Evolutionary conservation across 2,797 vertebrate genomes (phyloP).

Genomic region (Nothura maculosa): DNA sequence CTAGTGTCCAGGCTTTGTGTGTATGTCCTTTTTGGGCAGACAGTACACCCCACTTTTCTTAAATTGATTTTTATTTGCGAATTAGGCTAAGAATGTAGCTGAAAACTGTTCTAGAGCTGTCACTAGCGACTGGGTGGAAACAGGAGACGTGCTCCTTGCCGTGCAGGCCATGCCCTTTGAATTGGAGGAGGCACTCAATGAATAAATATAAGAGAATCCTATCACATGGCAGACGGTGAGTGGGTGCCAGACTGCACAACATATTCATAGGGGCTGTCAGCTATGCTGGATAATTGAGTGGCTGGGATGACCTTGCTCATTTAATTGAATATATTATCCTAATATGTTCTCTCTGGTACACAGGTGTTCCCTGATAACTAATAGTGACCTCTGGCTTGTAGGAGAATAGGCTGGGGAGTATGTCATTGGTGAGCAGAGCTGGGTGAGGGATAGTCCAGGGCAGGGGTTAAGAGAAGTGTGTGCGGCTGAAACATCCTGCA

Average conservation of each 20-base stretch:
- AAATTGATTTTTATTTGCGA: not conserved
- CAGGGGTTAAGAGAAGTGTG: not conserved
- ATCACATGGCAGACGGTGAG: rapidly evolving
- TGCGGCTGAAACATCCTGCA: not conserved
- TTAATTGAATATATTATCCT: not conserved
- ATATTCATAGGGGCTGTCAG: not conserved
- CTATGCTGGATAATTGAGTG: not conserved
- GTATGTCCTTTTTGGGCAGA: not conserved
- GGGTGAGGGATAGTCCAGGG: not conserved
- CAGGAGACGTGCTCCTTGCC: not conserved
- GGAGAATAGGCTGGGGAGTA: not conserved
- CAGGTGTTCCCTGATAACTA: not conserved
- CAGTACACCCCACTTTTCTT: not conserved
- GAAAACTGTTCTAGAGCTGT: not conserved
- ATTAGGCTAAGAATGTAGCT: not conserved
- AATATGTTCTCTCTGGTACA: not conserved
- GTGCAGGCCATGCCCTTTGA: not conserved
- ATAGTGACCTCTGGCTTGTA: not conserved
- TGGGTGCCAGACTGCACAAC: not conserved
- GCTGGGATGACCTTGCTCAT: not conserved
- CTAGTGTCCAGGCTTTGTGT: not conserved
- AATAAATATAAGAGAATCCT: not conserved
- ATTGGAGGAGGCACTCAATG: not conserved
- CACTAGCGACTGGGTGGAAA: not conserved
- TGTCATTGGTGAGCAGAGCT: not conserved